Base-by-base conservation (phyloP, 1,140 invertebrate species). In the Stenopsyche tienmushanensis region DNA sequence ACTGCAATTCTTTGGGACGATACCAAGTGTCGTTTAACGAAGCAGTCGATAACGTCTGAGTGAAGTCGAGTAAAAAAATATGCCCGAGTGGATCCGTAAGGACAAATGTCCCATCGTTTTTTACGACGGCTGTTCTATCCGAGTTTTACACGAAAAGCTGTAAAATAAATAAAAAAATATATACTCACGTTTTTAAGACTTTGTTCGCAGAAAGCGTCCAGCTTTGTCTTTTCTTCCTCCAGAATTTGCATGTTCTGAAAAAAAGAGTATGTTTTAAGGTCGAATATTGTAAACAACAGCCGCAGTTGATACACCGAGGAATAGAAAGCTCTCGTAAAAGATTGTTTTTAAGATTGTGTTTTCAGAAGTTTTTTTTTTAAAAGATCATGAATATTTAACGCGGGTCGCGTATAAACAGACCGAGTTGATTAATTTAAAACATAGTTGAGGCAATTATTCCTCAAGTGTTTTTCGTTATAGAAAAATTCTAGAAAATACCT, bases 141-240 rank as follows among this genome's bases (percentile, higher is more conserved):
- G 26, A 25, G 18, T 54, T 54, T 17, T 10, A n/a, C 23, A 3
- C 2, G 52, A 54, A 54, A 54, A 34, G 24, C 18, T 54, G 52
- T 26, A 26, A 54, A 54, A 54, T 20, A 54, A 34, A 24, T 9
- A 23, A 52, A 7, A 52, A 52, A 54, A 26, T n/a, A 15, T 24
- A 54, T 70, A 86, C 88, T 89, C 82, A 95, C 93, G 76, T 92
- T 93, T 80, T 93, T 94, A 71, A 94, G 83, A 78, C 92, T 93
- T 79, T 93, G 90, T 75, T 94, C 91, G 73, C 92, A 94, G 76
- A 94, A 94, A 20, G 89, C 85, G 75, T 94, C 92, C 72, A 95
- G 80, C 82, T 93, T 94, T 15, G 90, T 89, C 80, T 93, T 92
- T 76, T 94, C 92, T 73, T 94, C 92, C 77, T 94, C 92, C 72